Percentiles rank a stretch among this genome's conserved stretches.
Conservation (phyloP, 2,113 vertebrate species). For the Tursiops truncatus region DNA sequence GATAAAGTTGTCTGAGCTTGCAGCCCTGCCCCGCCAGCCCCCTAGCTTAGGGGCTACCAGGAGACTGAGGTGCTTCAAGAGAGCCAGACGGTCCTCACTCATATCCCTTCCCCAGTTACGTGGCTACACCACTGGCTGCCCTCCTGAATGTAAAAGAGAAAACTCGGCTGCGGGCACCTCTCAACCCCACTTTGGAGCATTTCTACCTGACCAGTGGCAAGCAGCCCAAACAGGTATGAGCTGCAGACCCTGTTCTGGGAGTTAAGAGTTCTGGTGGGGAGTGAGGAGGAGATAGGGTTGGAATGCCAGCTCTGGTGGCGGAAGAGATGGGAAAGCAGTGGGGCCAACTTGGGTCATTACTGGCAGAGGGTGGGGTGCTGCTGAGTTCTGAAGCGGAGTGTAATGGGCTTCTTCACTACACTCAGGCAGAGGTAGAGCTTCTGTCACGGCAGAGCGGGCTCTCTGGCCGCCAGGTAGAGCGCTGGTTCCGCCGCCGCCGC, state of each 20-base stretch:
- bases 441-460: conserved; percentile 81
- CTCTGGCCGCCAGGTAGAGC: conserved; percentile 87
- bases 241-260: not conserved
- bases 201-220: conserved; percentile 89
- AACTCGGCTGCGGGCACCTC: conserved; percentile 86
- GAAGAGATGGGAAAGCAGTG: not conserved
- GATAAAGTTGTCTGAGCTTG: not conserved
- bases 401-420: not conserved
- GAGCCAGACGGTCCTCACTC: not conserved
- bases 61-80: not conserved
- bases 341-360: not conserved
- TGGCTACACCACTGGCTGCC: conserved; percentile 90
- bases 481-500: conserved; percentile 94
- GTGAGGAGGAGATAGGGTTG: not conserved
- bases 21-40: not conserved
- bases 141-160: conserved; percentile 93
- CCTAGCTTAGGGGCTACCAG: not conserved
- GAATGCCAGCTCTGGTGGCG: not conserved
- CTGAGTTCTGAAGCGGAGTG: not conserved
- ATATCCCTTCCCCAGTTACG: conserved; percentile 71
- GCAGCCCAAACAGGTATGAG: conserved; percentile 91
- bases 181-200: conserved; percentile 89
- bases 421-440: conserved; percentile 82
- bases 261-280: not conserved
- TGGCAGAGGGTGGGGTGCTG: not conserved